A percentile compares a stretch with the other conserved stretches of the same genome.
Conservation (phyloP, 2,113 vertebrate genomes). For the Zosterops hypoxanthus region DNA sequence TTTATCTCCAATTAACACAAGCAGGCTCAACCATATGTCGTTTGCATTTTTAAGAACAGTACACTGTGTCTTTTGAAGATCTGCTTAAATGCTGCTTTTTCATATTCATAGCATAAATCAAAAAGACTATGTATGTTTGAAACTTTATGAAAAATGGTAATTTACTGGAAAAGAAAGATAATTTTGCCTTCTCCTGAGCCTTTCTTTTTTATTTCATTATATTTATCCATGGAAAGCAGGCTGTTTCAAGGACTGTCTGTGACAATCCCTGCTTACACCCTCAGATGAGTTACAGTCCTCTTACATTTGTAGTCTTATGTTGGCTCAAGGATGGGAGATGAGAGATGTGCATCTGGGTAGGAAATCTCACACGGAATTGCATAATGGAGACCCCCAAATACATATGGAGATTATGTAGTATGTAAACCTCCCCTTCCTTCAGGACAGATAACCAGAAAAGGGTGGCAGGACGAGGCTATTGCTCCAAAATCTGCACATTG, state of each 20-base stretch:
- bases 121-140: background rate
- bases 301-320: background rate
- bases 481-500: background rate
- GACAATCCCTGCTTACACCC: background rate
- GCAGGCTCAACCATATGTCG: background rate
- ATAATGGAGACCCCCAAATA: background rate
- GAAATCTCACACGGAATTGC: background rate
- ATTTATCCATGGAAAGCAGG: background rate
- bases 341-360: background rate
- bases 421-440: background rate
- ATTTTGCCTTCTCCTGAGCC: background rate
- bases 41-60: slow-evolving; percentile 1
- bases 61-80: background rate
- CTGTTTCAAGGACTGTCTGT: background rate
- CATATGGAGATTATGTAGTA: background rate
- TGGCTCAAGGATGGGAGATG: background rate
- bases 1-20: slow-evolving; percentile 18
- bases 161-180: background rate
- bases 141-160: background rate
- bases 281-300: background rate
- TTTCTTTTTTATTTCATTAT: background rate
- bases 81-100: background rate
- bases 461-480: background rate
- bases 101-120: background rate
- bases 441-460: background rate